phyloP scores from a whole-genome alignment of 2,888 invertebrate species.

The Tenthredo scrophulariae region DNA sequence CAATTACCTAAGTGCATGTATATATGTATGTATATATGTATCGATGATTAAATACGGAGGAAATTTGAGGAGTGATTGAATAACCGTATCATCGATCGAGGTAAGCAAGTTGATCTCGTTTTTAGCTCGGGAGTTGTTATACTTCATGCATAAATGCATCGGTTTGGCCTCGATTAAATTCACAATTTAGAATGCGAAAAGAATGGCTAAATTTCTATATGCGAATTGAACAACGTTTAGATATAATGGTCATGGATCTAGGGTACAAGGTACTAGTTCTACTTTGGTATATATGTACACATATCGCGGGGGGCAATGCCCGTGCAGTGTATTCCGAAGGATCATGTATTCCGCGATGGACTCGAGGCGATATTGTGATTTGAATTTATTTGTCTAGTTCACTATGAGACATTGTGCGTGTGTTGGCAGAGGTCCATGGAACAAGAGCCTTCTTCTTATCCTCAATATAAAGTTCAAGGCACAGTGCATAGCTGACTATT shows the following conservation, averaged over 20 bases:
- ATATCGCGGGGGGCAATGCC: constrained; percentile 14
- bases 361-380: constrained; percentile 28
- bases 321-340: neutral
- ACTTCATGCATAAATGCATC: constrained; percentile 23
- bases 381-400: constrained; percentile 30
- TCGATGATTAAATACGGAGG: neutral
- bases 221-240: neutral
- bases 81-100: constrained; percentile 19
- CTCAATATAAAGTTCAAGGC: constrained; percentile 28
- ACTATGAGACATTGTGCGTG: neutral
- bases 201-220: constrained; percentile 10
- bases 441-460: neutral
- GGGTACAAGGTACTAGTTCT: constrained; percentile 26
- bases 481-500: neutral
- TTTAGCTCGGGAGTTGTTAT: neutral
- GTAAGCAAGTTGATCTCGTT: constrained; percentile 18
- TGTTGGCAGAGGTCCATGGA: neutral
- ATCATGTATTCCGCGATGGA: constrained; percentile 33
- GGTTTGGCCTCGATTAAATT: constrained; percentile 12
- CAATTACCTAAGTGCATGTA: neutral
- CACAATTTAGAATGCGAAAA: no score
- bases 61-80: constrained; percentile 4
- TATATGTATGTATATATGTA: neutral
- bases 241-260: constrained; percentile 20
- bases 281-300: neutral